Evolutionary conservation across 2,113 vertebrate genomes (phyloP), one percentile per base, ranked within the genome.

Genomic region (Pituophis catenifer): DNA sequence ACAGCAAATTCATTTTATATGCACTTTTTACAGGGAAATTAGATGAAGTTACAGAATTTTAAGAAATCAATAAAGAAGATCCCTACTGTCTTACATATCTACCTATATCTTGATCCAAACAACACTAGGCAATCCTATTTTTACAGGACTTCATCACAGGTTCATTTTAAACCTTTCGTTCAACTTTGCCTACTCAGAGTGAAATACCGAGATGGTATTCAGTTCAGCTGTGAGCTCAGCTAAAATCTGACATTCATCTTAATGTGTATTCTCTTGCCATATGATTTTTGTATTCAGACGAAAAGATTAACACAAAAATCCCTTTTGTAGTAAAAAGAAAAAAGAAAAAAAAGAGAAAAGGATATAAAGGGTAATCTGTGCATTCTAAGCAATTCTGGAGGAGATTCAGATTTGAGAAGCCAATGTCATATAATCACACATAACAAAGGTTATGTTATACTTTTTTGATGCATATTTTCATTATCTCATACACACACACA

Each of bases 61-160:
- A 38, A 8, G 86, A 53, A 44, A 24, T 13, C 15, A 0, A 0
- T 52, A 21, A 0, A 0, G 38, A 90, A 12, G 0, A 0, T 57
- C n/a, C 48, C 65, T 0, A 0, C 59, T 23, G 8, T 29, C 58
- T 59, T 44, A 33, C 26, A 19, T 88, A 33, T 48, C 13, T 88
- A n/a, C 3, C 13, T 26, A 15, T 19, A 33, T 91, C 93, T 94
- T 50, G 87, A 92, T 87, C 65, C 89, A 95, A 38, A 54, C 3
- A 91, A 3, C 1, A 70, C 15, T 50, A 91, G n/a, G 24, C 55
- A 33, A 88, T 88, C 29, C 70, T 23, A 54, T 75, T 53, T 90
- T 90, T 17, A 75, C 59, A 90, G 53, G 29, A 88, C 29, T 54
- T 88, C 87, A 88, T 48, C 88, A 55, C 53, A 89, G 44, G 2